These are phyloP conservation scores for Xenopus tropicalis DNA, from an alignment of 2,113 vertebrate species.

Conservation along the genomic window UCB_Xtro_10.0 CM004445.2:117065501-117066000, in stretches of 20 bases:
- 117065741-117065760: constrained; percentile 44
- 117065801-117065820: constrained; percentile 41
- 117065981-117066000: neutral
- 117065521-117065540: constrained; percentile 52
- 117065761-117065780: constrained; percentile 40
- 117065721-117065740: constrained; percentile 38
- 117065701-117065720: constrained; percentile 43
- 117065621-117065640: constrained; percentile 34
- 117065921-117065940: constrained; percentile 15
- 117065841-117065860: constrained; percentile 27
- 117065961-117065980: constrained; percentile 5
- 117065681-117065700: constrained; percentile 33
- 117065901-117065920: constrained; percentile 31
- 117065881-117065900: constrained; percentile 33
- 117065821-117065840: constrained; percentile 25
- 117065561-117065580: constrained; percentile 57
- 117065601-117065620: constrained; percentile 58
- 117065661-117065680: constrained; percentile 38
- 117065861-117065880: constrained; percentile 22
- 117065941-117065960: constrained; percentile 21
- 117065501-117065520: constrained; percentile 45
- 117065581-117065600: constrained; percentile 60
- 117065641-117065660: constrained; percentile 39
- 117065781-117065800: constrained; percentile 17
- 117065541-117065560: constrained; percentile 55